Base-by-base conservation (phyloP, 2,797 vertebrate species). In the Cossypha dichroa region DNA sequence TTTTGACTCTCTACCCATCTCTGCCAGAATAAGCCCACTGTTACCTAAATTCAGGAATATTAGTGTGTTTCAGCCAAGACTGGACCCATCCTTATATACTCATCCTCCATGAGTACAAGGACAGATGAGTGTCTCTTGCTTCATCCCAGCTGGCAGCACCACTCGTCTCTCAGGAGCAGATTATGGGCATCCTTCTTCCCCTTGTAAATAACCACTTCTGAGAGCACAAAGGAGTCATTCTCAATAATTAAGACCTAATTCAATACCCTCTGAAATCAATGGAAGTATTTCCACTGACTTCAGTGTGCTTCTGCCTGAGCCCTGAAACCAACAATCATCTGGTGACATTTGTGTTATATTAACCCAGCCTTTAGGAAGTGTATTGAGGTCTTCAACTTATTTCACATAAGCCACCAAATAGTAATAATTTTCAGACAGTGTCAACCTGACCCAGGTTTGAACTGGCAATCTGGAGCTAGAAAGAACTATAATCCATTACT, bases 381-480 rank as follows among this genome's bases (percentile, higher is more conserved):
- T 94, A 85, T 73, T 91, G 81, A 96, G 85, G 77, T 93, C 93
- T 97, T 79, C 89, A 90, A 95, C 85, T 96, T 93, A 95, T 93
- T 96, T 97, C 94, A 95, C 52, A 68, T 90, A 90, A 96, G 83
- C 92, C 90, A 94, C 91, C 64, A 94, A 97, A 95, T 85, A 94
- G 94, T 87, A 94, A 95, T 94, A 95, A 96, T 94, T 96, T 96
- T 89, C 94, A 90, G 93, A 90, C 75, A 93, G 67, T 96, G 94
- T 96, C 95, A 96, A 84, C 88, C 90, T 96, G 94, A 96, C 95
- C 96, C 77, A 92, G 88, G 90, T 96, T 95, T 97, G 94, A 97
- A 97, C 96, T 95, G 86, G 90, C 93, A 97, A 95, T 95, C 95
- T 96, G 84, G 88, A 97, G 68, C 72, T 85, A 43, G 92, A 91